Percentiles rank a stretch among this genome's conserved stretches.
phyloP scores from a whole-genome alignment of 2,113 vertebrate species.

The Limnothrissa miodon region DNA sequence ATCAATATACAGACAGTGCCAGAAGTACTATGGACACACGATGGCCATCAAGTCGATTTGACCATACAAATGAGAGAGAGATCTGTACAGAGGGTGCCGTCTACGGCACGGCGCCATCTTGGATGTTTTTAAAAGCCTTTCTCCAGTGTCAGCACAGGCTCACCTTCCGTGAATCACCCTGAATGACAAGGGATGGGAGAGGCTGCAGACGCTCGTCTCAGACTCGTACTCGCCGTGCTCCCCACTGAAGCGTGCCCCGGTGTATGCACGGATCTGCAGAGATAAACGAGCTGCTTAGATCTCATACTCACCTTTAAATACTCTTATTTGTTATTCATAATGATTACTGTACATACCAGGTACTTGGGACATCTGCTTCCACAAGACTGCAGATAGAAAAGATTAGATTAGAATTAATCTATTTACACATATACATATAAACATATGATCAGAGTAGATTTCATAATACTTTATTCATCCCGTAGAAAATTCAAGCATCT shows the following conservation, averaged over 20 bases:
- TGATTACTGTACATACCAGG: slow-evolving; percentile 48
- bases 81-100: too few species aligned
- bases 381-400: slow-evolving; percentile 35
- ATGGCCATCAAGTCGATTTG: too few species aligned
- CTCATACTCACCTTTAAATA: neutral
- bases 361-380: slow-evolving; percentile 30
- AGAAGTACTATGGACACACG: too few species aligned
- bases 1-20: too few species aligned
- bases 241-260: slow-evolving; percentile 73
- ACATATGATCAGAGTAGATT: too few species aligned
- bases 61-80: too few species aligned
- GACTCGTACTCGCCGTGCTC: slow-evolving; percentile 72
- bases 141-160: slow-evolving; percentile 49
- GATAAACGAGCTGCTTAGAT: slow-evolving; percentile 37
- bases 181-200: slow-evolving; percentile 75
- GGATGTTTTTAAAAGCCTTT: neutral
- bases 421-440: neutral
- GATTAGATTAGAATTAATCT: neutral
- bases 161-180: slow-evolving; percentile 84
- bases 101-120: too few species aligned
- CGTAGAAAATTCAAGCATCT: too few species aligned
- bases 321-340: neutral
- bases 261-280: slow-evolving; percentile 79
- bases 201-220: slow-evolving; percentile 67
- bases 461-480: too few species aligned